A percentile compares a stretch with the other conserved stretches of the same genome.
These are phyloP conservation scores for Zaprionus bogoriensis DNA, from an alignment of 2,888 invertebrate species.

Conservation along the genomic window DNA sequence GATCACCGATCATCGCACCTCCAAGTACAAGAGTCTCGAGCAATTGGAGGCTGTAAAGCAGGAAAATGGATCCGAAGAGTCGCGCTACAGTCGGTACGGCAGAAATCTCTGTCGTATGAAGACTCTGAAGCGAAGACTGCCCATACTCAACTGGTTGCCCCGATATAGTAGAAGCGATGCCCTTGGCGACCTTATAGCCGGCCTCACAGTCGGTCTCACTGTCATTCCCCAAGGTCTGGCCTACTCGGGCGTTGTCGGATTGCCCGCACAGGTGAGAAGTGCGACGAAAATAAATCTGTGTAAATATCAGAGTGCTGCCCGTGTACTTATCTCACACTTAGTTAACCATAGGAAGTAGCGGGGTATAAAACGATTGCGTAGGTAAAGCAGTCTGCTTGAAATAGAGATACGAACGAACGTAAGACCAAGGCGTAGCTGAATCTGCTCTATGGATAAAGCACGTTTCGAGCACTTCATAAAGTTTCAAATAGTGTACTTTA, in stretches of 20 bases:
- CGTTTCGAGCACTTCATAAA: no score
- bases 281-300: no score
- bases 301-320: no score
- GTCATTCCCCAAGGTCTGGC: constrained; percentile 91
- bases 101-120: constrained; percentile 86
- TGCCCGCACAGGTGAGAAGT: constrained; percentile 88
- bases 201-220: constrained; percentile 92
- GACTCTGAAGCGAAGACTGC: constrained; percentile 88
- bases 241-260: constrained; percentile 90
- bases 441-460: no score
- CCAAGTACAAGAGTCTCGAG: constrained; percentile 70
- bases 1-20: constrained; percentile 78
- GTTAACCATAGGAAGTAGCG: not conserved
- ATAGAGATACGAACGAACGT: not conserved
- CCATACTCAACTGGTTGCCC: constrained; percentile 90
- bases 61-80: constrained; percentile 2
- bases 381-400: not conserved
- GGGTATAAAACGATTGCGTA: not conserved
- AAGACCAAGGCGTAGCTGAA: not conserved
- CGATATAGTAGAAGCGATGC: constrained; percentile 88
- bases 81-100: constrained; percentile 43
- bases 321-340: not conserved
- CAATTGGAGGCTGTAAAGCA: constrained; percentile 54
- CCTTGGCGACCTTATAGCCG: constrained; percentile 94
- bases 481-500: no score